These are phyloP conservation scores for Prionailurus viverrinus DNA, from an alignment of 2,113 vertebrate species.

Conservation along the genomic window DNA sequence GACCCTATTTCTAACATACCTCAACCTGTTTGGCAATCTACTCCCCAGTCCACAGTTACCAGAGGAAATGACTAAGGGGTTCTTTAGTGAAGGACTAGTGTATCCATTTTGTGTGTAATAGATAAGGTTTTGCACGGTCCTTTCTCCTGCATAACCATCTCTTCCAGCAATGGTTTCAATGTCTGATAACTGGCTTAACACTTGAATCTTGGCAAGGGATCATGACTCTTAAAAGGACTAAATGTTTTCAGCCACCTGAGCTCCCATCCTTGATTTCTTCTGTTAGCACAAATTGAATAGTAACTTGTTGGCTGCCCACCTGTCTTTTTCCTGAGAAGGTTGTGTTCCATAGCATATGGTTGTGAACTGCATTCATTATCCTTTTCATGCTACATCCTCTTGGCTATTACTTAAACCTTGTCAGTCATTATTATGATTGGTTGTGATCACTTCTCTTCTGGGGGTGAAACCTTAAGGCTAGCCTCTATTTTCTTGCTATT, in stretches of 20 bases:
- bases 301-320: not conserved
- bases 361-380: not conserved
- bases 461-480: not conserved
- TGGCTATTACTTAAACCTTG: not conserved
- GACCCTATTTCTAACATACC: not conserved
- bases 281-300: not conserved
- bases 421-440: not conserved
- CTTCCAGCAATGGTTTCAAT: not conserved
- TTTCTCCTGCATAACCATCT: not conserved
- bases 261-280: not conserved
- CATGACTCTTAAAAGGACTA: not conserved
- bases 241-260: not conserved
- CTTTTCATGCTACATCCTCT: not conserved
- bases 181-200: not conserved
- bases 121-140: not conserved
- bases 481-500: not conserved
- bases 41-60: not conserved
- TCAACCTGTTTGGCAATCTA: not conserved
- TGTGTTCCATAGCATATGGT: not conserved
- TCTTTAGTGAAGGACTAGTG: not conserved
- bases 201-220: not conserved
- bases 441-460: not conserved
- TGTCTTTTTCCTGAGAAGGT: not conserved
- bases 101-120: not conserved
- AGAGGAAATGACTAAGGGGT: not conserved